Evolutionary conservation across 1,140 invertebrate species (phyloP).

Genomic region (Anastatus disparis): DNA sequence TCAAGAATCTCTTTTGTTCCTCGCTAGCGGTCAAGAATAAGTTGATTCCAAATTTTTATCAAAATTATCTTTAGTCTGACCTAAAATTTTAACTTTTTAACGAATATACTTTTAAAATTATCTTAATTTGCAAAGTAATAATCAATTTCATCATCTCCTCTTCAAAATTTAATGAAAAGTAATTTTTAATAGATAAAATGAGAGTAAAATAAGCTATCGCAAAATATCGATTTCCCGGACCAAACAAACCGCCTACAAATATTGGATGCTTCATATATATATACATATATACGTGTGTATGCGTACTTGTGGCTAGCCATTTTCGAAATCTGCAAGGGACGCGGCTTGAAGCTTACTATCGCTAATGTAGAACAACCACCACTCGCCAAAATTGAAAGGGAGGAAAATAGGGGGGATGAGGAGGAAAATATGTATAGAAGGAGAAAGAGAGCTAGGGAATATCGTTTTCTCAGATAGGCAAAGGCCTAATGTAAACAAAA

Average conservation of each 20-base stretch:
- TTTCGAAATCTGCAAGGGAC: slow-evolving; percentile 21
- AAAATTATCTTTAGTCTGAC: slow-evolving; percentile 4
- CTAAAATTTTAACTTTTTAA: too few relatives aligned
- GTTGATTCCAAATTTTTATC: too few relatives aligned
- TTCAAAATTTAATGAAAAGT: too few relatives aligned
- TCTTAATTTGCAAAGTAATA: too few relatives aligned
- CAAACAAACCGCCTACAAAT: not conserved
- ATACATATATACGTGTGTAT: slow-evolving; percentile 4
- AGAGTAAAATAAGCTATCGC: slow-evolving; percentile 26
- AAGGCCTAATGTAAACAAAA: slow-evolving; percentile 26
- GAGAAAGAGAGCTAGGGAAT: not conserved
- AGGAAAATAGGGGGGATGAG: not conserved
- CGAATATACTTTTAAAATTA: not conserved
- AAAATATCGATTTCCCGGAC: slow-evolving; percentile 22
- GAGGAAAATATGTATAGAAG: not conserved
- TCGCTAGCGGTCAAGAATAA: too few relatives aligned
- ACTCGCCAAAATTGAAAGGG: not conserved
- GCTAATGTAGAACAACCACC: not conserved
- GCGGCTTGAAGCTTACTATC: not conserved
- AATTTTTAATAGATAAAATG: not conserved
- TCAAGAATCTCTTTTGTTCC: too few relatives aligned
- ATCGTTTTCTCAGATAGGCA: not conserved
- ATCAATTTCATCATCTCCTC: too few relatives aligned
- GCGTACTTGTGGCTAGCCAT: slow-evolving; percentile 14
- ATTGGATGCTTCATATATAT: not conserved